These are phyloP conservation scores for Phalacrocorax brasilianus DNA, from an alignment of 2,113 vertebrate genomes.

Conservation along the genomic window DNA sequence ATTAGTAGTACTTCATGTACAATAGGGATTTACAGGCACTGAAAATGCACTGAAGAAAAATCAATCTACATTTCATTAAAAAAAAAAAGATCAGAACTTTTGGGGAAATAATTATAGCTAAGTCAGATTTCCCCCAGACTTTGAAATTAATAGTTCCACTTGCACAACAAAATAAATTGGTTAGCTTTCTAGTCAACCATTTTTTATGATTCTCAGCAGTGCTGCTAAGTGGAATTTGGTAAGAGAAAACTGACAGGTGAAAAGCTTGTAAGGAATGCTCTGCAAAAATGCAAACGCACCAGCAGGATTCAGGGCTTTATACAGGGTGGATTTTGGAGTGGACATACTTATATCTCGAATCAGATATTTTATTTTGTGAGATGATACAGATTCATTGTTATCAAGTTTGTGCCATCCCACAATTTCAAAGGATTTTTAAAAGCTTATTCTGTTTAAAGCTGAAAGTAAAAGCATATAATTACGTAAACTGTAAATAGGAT, in stretches of 20 bases:
- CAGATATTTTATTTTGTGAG: neutral
- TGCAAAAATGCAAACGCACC: neutral
- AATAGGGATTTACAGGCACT: neutral
- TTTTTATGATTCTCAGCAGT: neutral
- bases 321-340: neutral
- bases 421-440: neutral
- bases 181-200: neutral
- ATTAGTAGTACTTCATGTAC: neutral
- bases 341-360: neutral
- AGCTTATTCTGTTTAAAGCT: neutral
- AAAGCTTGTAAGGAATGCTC: neutral
- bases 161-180: neutral
- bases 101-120: neutral
- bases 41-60: neutral
- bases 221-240: neutral
- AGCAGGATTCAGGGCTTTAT: neutral
- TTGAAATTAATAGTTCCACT: neutral
- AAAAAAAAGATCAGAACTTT: neutral
- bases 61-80: neutral
- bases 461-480: neutral
- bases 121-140: neutral
- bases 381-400: neutral
- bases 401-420: neutral
- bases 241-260: neutral
- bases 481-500: neutral